Evolutionary conservation across 2,888 invertebrate species (phyloP), one percentile per base, ranked within the genome.

Genomic region (Nysson spinosus): DNA sequence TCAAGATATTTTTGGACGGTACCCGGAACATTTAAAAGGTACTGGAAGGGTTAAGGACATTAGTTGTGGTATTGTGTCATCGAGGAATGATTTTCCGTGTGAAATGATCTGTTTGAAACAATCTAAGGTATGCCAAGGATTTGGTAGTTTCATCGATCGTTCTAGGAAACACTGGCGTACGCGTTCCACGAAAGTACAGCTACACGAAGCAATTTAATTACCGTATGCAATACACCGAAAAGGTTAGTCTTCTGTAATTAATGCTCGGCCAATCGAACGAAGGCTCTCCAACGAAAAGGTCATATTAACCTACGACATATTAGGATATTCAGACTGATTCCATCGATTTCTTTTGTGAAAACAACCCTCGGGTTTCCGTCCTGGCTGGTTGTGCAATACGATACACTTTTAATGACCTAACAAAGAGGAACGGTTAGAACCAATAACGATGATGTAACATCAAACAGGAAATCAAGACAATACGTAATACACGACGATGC

Each of bases 61-160:
- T n/a, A n/a, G n/a, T n/a, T n/a, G n/a, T n/a, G n/a, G n/a, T n/a
- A n/a, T n/a, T n/a, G n/a, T n/a, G n/a, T n/a, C n/a, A n/a, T n/a
- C n/a, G n/a, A n/a, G n/a, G n/a, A n/a, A n/a, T n/a, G n/a, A n/a
- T n/a, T n/a, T n/a, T n/a, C n/a, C n/a, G n/a, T n/a, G n/a, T n/a
- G n/a, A n/a, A n/a, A n/a, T n/a, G n/a, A n/a, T n/a, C n/a, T 1
- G 52, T 22, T 34, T 14, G 22, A 12, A 35, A 11, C 39, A 3
- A 24, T 43, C 40, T 12, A 4, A 3, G n/a, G 46, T n/a, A 46
- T 22, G 17, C 3, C 5, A 24, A 19, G 28, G n/a, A 37, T 68
- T 67, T 39, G 46, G 34, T 56, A 40, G 44, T 19, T 19, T 30
- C 22, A 66, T 70, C 66, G 71, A 71, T 55, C 55, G 42, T 63